A percentile compares a stretch with the other conserved stretches of the same genome.
Evolutionary conservation across 1,140 invertebrate genomes (phyloP).

Genomic region (Drosophila elegans): DNA sequence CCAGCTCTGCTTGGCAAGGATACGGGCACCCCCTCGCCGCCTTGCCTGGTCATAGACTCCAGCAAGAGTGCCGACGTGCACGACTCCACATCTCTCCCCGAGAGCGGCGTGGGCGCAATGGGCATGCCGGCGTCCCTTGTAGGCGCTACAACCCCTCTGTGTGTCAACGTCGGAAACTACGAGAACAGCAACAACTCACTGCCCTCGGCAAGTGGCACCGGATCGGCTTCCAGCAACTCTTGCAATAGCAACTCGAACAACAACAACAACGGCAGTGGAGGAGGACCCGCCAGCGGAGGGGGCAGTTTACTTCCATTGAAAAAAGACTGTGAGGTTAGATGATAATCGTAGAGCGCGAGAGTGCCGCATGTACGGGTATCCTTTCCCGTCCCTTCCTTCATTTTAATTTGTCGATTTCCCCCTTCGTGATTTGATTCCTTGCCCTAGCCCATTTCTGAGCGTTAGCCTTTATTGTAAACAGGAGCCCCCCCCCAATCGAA

Average conservation of each 20-base stretch:
- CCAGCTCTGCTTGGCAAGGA: conserved; percentile 71
- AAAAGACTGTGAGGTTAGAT: conserved; percentile 94
- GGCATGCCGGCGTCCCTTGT: conserved; percentile 30
- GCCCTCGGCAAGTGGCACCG: conserved; percentile 69
- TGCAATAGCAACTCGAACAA: conserved; percentile 67
- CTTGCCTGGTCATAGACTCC: conserved; percentile 75
- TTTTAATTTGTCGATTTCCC: neutral
- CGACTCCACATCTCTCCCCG: conserved; percentile 75
- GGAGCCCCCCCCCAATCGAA: neutral
- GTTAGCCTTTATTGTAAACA: conserved; percentile 4
- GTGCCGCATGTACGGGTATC: conserved; percentile 11
- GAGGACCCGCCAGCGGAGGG: conserved; percentile 41
- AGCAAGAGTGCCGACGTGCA: conserved; percentile 79
- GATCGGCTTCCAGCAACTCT: conserved; percentile 60
- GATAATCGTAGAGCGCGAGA: conserved; percentile 87
- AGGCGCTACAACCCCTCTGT: conserved; percentile 59
- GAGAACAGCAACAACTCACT: conserved; percentile 76
- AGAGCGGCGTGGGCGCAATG: conserved; percentile 39
- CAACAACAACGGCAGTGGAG: conserved; percentile 61
- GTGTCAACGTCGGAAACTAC: conserved; percentile 72
- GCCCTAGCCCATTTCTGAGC: neutral
- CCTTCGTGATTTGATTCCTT: conserved; percentile 7
- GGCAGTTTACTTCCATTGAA: conserved; percentile 87
- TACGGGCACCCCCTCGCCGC: conserved; percentile 73
- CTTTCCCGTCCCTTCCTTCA: neutral